phyloP scores from a whole-genome alignment of 2,113 vertebrate genomes.

The Lates calcarifer region DNA sequence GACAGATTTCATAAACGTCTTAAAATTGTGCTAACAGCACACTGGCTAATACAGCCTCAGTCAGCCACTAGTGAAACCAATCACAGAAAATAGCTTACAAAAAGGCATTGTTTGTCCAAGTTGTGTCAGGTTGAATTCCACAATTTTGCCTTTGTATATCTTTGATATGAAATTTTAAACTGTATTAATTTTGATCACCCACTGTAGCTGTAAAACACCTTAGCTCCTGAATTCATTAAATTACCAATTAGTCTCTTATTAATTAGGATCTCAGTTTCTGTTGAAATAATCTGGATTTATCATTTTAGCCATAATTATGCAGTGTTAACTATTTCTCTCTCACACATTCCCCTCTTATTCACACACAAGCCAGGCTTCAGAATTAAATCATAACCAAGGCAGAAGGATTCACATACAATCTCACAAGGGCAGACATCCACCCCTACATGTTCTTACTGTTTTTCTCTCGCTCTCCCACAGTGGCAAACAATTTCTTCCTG shows the following conservation, averaged over 20 bases:
- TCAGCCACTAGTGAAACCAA: neutral
- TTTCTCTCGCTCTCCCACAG: conserved; percentile 56
- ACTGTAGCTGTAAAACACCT: conserved; percentile 38
- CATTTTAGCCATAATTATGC: conserved; percentile 42
- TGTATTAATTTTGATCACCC: conserved; percentile 18
- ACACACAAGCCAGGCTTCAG: conserved; percentile 4
- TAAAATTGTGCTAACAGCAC: neutral
- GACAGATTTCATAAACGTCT: neutral
- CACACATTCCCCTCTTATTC: neutral
- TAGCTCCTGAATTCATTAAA: conserved; percentile 20
- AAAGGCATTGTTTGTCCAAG: neutral
- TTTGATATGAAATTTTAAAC: conserved; percentile 5
- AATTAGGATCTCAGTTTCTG: conserved; percentile 38
- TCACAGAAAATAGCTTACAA: neutral
- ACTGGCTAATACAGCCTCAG: neutral
- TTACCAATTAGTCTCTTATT: conserved; percentile 48
- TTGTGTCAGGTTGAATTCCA: neutral
- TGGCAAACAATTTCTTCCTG: conserved; percentile 59
- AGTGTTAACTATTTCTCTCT: neutral
- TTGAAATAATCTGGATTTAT: conserved; percentile 52
- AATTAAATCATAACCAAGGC: conserved; percentile 39
- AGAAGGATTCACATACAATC: conserved; percentile 35
- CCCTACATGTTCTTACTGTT: conserved; percentile 40
- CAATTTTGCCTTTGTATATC: neutral
- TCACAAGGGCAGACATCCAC: conserved; percentile 49